Percentiles rank a stretch among this genome's conserved stretches.
Evolutionary conservation across 1,140 invertebrate genomes (phyloP).

Genomic region (Ctenoplectra terminalis): DNA sequence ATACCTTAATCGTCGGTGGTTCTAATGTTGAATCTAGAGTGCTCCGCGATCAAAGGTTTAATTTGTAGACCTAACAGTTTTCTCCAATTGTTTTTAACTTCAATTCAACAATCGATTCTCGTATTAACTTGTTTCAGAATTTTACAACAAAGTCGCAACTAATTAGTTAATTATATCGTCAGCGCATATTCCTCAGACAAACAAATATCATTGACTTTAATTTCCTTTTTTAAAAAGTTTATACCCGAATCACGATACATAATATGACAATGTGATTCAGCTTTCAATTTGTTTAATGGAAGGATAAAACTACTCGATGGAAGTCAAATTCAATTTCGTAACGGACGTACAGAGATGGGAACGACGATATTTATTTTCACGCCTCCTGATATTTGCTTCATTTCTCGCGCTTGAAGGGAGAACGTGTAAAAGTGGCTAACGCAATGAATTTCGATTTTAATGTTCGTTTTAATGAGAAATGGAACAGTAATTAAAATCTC

Average conservation of each 20-base stretch:
- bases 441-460: not conserved
- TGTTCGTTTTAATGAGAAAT: not conserved
- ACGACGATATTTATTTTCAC: slow-evolving; percentile 10
- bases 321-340: slow-evolving; percentile 9
- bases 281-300: slow-evolving; percentile 21
- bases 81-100: too few relatives aligned
- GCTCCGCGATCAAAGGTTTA: too few relatives aligned
- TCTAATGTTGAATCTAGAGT: too few relatives aligned
- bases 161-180: not conserved
- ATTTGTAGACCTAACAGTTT: too few relatives aligned
- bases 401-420: not conserved
- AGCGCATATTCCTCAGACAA: not conserved
- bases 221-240: too few relatives aligned
- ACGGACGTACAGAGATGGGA: not conserved
- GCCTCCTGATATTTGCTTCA: not conserved
- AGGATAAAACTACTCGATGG: slow-evolving; percentile 1
- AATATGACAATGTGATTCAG: not conserved
- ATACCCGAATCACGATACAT: not conserved
- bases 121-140: not conserved
- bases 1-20: too few relatives aligned
- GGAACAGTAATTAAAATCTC: not conserved
- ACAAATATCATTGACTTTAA: too few relatives aligned
- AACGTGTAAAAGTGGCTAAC: not conserved
- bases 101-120: too few relatives aligned
- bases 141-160: not conserved